Base-by-base conservation (phyloP, 2,113 vertebrate species). In the Oxyura jamaicensis region DNA sequence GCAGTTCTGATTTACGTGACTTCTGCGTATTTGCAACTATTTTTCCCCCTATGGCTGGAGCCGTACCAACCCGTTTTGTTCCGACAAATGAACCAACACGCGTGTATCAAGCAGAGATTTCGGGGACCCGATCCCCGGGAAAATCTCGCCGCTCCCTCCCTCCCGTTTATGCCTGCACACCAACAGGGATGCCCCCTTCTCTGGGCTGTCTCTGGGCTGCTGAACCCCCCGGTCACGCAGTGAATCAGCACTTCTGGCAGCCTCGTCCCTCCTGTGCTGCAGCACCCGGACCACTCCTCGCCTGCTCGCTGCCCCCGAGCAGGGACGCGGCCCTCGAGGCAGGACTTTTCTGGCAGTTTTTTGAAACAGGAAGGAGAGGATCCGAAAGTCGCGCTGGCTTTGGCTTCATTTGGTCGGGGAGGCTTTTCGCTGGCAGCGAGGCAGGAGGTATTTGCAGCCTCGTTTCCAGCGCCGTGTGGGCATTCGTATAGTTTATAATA, bases 181-280 rank as follows among this genome's bases (percentile, higher is more conserved):
- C 1, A 9, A 33, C 66, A 35, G 50, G 87, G 84, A 42, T 79
- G 44, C 60, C n/a, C 65, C 60, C 65, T 18, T 42, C n/a, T 62
- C 74, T 33, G 10, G 58, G 65, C 80, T 1, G 8, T 39, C 59
- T 15, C 7, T 58, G 66, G 17, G 62, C 26, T 60, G 83, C 82
- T 91, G 11, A 96, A 84, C 88, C 52, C 88, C 88, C 65, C 1
- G 4, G 68, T 50, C 29, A 29, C 86, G 83, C 95, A 80, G 82
- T 97, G 96, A 96, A 96, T 96, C 96, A 97, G 95, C 96, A 96
- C 44, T 97, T 95, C 92, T 96, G 93, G 78, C 95, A 94, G 79
- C 44, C 90, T 72, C 22, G 1, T 50, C 4, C 33, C 53, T 91
- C 42, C 46, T 0, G 2, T 22, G 20, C 36, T 52, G 72, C 9